Evolutionary conservation across 2,797 vertebrate species (phyloP).

Genomic region (Percopsis omiscomaycus): DNA sequence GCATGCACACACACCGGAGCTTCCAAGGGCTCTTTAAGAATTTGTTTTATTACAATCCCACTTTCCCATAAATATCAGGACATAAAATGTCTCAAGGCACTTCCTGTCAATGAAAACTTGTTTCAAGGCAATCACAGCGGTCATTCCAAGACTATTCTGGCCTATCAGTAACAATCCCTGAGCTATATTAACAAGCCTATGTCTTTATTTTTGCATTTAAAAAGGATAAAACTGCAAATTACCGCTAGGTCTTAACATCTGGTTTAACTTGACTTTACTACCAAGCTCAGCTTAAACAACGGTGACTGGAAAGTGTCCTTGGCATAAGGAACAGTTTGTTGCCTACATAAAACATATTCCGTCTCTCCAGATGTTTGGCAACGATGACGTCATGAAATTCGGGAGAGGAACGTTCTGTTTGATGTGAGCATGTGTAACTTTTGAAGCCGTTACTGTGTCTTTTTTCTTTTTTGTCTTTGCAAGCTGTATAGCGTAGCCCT

Average conservation of each 20-base stretch:
- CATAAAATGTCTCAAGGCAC: conserved; percentile 23
- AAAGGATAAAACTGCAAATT: conserved; percentile 8
- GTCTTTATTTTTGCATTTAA: not conserved
- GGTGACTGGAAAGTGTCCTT: conserved; percentile 26
- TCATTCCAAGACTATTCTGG: conserved; percentile 27
- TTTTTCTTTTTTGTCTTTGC: conserved; percentile 36
- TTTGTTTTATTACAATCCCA: conserved; percentile 49
- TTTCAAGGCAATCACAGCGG: conserved; percentile 3
- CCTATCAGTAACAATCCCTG: not conserved
- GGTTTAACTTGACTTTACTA: conserved; percentile 14
- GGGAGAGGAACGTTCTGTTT: conserved; percentile 33
- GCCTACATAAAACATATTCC: conserved; percentile 30
- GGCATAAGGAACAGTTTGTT: conserved; percentile 19
- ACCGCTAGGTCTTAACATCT: conserved; percentile 16
- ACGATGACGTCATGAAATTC: conserved; percentile 19
- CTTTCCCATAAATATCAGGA: conserved; percentile 52
- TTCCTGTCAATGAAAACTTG: conserved; percentile 19
- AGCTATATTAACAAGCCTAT: not conserved
- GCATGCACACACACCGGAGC: conserved; percentile 1
- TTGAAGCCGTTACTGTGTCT: conserved; percentile 31
- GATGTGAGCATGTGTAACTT: conserved; percentile 34
- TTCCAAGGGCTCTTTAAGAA: conserved; percentile 36
- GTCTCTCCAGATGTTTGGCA: conserved; percentile 49
- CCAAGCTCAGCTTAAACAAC: conserved; percentile 2
- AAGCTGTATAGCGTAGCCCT: conserved; percentile 27